These are phyloP conservation scores for Caenorhabditis drosophilae DNA, from an alignment of 2,888 invertebrate species.

Conservation along the genomic window DNA sequence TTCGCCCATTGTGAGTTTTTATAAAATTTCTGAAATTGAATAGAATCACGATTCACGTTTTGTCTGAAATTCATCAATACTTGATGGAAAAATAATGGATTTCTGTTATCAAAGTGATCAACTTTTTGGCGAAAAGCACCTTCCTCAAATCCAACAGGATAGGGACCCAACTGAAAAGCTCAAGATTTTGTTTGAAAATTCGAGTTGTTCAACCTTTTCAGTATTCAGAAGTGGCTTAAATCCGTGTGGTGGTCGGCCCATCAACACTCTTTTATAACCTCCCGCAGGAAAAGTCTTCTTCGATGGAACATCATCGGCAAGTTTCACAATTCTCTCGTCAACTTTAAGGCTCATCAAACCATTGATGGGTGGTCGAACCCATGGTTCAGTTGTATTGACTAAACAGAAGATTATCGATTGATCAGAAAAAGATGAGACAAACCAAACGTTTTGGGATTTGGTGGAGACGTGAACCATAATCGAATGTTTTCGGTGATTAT, in stretches of 20 bases:
- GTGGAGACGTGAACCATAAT: slow-evolving; percentile 43
- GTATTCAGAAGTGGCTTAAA: slow-evolving; percentile 27
- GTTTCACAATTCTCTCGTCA: slow-evolving; percentile 6
- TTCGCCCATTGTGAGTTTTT: slow-evolving; percentile 79
- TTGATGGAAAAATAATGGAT: slow-evolving; percentile 40
- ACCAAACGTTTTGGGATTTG: slow-evolving; percentile 16
- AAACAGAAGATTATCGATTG: background rate
- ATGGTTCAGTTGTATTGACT: slow-evolving; percentile 27
- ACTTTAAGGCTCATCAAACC: background rate
- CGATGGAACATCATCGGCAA: slow-evolving; percentile 26
- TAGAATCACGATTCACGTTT: too few relatives aligned
- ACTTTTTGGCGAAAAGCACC: slow-evolving; percentile 34
- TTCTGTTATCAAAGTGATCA: slow-evolving; percentile 48
- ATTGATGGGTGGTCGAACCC: slow-evolving; percentile 9
- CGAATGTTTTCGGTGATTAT: slow-evolving; percentile 43
- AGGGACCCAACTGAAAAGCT: background rate
- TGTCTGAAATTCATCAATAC: too few relatives aligned
- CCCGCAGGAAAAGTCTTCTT: slow-evolving; percentile 12
- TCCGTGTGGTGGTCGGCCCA: slow-evolving; percentile 44
- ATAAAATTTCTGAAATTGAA: slow-evolving; percentile 84
- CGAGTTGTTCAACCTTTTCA: background rate
- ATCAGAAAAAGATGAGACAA: too few relatives aligned
- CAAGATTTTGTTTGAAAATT: too few relatives aligned
- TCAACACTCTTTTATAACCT: slow-evolving; percentile 21
- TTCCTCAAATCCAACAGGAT: slow-evolving; percentile 17